Conservation (phyloP, 2,797 vertebrate species). For the Acrossocheilus fasciatus region DNA sequence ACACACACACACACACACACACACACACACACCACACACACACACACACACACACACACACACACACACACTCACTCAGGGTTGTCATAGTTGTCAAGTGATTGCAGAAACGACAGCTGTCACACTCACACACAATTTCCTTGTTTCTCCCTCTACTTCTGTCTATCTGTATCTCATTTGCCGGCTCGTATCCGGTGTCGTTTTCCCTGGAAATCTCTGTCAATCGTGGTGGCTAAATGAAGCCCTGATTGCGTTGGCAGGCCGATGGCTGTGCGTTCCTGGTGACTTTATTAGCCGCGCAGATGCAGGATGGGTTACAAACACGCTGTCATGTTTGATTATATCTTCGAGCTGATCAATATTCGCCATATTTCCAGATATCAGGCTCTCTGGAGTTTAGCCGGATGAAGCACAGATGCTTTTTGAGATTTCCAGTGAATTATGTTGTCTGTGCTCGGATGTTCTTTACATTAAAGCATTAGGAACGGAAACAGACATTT, state of each 20-base stretch:
- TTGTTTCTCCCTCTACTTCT: background rate
- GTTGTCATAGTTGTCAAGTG: constrained; percentile 31
- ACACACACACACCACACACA: constrained; percentile 15
- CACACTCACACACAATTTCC: constrained; percentile 2
- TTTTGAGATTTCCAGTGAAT: constrained; percentile 16
- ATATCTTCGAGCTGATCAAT: constrained; percentile 17
- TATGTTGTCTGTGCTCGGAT: background rate
- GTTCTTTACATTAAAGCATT: background rate
- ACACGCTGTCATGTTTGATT: constrained; percentile 33
- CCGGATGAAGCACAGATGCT: background rate
- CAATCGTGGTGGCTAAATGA: constrained; percentile 33
- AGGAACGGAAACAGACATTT: background rate
- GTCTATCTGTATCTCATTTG: constrained; percentile 31
- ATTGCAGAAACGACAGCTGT: constrained; percentile 24
- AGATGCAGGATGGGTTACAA: constrained; percentile 7
- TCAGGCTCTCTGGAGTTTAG: background rate
- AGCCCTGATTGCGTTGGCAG: constrained; percentile 33
- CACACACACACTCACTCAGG: background rate
- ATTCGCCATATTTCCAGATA: constrained; percentile 7
- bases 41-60: background rate
- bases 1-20: background rate
- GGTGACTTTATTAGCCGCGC: background rate
- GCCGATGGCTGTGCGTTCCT: constrained; percentile 16
- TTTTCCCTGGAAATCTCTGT: constrained; percentile 44
- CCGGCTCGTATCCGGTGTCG: constrained; percentile 26